Base-by-base conservation (phyloP, 2,797 vertebrate genomes). In the Crenuchus spilurus region DNA sequence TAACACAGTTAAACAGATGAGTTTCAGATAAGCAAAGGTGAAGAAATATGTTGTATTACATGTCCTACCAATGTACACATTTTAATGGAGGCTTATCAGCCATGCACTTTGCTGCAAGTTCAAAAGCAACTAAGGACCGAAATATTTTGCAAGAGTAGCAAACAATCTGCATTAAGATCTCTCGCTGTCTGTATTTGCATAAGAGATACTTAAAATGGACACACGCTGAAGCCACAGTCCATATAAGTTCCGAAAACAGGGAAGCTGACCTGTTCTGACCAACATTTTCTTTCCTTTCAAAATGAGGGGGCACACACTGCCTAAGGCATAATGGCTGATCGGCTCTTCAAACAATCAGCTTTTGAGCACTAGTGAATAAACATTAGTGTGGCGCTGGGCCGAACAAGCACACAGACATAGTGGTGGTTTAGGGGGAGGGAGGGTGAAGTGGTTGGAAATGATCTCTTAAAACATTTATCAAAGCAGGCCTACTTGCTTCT, bases 311-410 rank as follows among this genome's bases (percentile, higher is more conserved):
- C 88, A 88, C 84, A 90, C 84, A 82, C 81, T 28, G 88, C 91
- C 90, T 80, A 64, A 83, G 87, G 91, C 87, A 88, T 91, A 91
- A 91, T 92, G 91, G 91, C 92, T 92, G 90, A 93, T 90, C 84
- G 90, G 89, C 88, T 90, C 86, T 87, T 88, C 88, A 91, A 67
- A 91, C 92, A 92, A 92, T 91, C 87, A 86, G 84, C 88, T 92
- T 92, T 93, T 92, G 91, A 93, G 91, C 92, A 88, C 89, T 89
- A 91, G 75, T 92, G 89, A 93, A 93, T 93, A 93, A 94, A 92
- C 91, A 93, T 92, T 88, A 91, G 76, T 88, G 89, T 83, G 82
- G 87, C 90, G 88, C 86, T 87, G 89, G 80, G 84, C 87, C 84
- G 85, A 92, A 90, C 87, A 90, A 87, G 88, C 89, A 88, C 88